Conservation (phyloP, 1,140 invertebrate genomes). For the Drosophila asahinai region DNA sequence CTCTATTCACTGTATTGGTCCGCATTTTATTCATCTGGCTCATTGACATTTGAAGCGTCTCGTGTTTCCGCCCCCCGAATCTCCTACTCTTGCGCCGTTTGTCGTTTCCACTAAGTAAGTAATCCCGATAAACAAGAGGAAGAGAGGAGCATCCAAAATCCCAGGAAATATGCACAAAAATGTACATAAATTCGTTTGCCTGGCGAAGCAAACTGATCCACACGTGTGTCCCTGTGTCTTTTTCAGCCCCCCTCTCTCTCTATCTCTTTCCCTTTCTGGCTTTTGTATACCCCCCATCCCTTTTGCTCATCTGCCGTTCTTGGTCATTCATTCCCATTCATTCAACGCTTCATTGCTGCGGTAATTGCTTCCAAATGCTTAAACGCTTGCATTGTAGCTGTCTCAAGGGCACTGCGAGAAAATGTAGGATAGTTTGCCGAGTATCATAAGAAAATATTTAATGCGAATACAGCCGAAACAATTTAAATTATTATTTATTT, state of each 20-base stretch:
- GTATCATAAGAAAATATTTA: not conserved
- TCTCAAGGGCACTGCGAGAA: slow-evolving; percentile 20
- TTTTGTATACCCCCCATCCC: slow-evolving; percentile 4
- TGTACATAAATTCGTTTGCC: slow-evolving; percentile 71
- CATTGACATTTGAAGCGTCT: slow-evolving; percentile 78
- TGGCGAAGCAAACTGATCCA: slow-evolving; percentile 46
- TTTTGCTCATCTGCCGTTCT: slow-evolving; percentile 25
- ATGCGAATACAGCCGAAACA: not conserved
- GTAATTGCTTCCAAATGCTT: slow-evolving; percentile 84
- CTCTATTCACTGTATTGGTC: slow-evolving; percentile 5
- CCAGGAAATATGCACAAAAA: slow-evolving; percentile 74
- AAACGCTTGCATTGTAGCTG: slow-evolving; percentile 79
- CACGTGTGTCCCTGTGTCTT: slow-evolving; percentile 42
- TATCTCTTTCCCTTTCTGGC: slow-evolving; percentile 5
- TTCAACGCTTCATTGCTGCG: slow-evolving; percentile 80
- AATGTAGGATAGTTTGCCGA: not conserved
- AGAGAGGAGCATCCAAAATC: slow-evolving; percentile 41
- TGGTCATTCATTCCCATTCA: slow-evolving; percentile 65
- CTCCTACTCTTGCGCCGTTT: slow-evolving; percentile 20
- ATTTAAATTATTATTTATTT: too few relatives aligned
- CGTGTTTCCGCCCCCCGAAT: slow-evolving; percentile 60
- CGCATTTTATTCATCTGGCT: slow-evolving; percentile 52
- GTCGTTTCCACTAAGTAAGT: slow-evolving; percentile 70
- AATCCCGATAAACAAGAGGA: slow-evolving; percentile 59
- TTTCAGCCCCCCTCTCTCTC: not conserved